A percentile compares a stretch with the other conserved stretches of the same genome.
phyloP scores from a whole-genome alignment of 2,797 vertebrate species.

The Hydrocynus forskahlii region DNA sequence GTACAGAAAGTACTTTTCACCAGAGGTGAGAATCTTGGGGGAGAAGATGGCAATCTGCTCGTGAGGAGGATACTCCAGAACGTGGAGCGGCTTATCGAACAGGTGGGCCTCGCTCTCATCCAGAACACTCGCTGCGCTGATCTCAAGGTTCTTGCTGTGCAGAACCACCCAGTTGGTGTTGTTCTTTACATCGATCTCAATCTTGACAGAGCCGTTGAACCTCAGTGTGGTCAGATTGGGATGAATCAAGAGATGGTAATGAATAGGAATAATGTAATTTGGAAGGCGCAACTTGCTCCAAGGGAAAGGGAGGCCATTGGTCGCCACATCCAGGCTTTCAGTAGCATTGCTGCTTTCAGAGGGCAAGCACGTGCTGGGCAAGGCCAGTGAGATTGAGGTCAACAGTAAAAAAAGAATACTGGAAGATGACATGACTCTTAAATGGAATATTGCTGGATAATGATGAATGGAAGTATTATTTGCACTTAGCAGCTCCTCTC shows the following conservation, averaged over 20 bases:
- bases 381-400: constrained; percentile 50
- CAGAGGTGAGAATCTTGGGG: constrained; percentile 74
- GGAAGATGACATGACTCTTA: constrained; percentile 19
- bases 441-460: neutral
- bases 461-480: neutral
- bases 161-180: constrained; percentile 80
- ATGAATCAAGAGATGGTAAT: constrained; percentile 77
- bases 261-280: constrained; percentile 78
- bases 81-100: constrained; percentile 74
- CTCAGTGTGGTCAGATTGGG: constrained; percentile 77
- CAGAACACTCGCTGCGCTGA: constrained; percentile 74
- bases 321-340: constrained; percentile 62
- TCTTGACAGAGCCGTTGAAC: constrained; percentile 76
- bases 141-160: constrained; percentile 77
- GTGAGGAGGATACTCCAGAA: constrained; percentile 78
- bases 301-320: constrained; percentile 76
- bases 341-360: constrained; percentile 51
- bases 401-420: constrained; percentile 62
- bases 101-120: constrained; percentile 67
- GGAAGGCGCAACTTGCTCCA: constrained; percentile 73
- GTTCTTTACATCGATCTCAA: constrained; percentile 76
- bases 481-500: constrained; percentile 17
- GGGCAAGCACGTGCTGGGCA: constrained; percentile 52
- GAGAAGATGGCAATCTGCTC: constrained; percentile 83
- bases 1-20: constrained; percentile 77